Evolutionary conservation across 1,140 invertebrate species (phyloP), one percentile per base, ranked within the genome.

Genomic region (Formica selysi): DNA sequence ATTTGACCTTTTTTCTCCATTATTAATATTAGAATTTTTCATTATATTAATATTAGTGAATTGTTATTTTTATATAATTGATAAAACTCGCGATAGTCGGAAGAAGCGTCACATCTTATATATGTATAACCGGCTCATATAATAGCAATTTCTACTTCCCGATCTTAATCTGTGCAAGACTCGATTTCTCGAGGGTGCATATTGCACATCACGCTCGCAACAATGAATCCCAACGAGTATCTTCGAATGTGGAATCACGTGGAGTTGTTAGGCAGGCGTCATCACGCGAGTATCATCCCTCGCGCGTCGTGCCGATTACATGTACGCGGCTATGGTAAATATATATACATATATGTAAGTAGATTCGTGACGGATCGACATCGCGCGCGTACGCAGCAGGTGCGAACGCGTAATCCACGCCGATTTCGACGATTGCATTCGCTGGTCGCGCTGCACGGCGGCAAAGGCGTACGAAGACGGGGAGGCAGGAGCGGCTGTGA

Each of bases 401-500:
- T 90, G 89, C 90, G 90, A 91, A 90, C 74, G 91, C 76, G 88
- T 76, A 89, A 91, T 91, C 57, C 87, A 83, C 65, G 48, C 32
- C 78, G 86, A 84, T 90, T 90, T 86, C 88, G 83, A 79, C 86
- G 74, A 88, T 88, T 83, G 86, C 68, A 81, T 79, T 84, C 83
- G 44, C 87, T 38, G 26, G 38, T 54, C 79, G 68, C 67, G 51
- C 38, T 32, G 67, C 29, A 48, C 36, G n/a, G 32, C 22, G 65
- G 4, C 41, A 19, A 44, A 73, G 79, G 26, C 26, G 48, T 51
- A 51, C 48, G 32, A 51, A 84, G 79, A 67, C 36, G 65, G 26
- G 41, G 32, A 5, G 38, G 68, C 6, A 26, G 70, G n/a, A 29
- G 61, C 26, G 85, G 51, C 65, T 85, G 44, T 84, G 85, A 83